Evolutionary conservation across 1,140 invertebrate species (phyloP).

Genomic region (Popillia japonica): DNA sequence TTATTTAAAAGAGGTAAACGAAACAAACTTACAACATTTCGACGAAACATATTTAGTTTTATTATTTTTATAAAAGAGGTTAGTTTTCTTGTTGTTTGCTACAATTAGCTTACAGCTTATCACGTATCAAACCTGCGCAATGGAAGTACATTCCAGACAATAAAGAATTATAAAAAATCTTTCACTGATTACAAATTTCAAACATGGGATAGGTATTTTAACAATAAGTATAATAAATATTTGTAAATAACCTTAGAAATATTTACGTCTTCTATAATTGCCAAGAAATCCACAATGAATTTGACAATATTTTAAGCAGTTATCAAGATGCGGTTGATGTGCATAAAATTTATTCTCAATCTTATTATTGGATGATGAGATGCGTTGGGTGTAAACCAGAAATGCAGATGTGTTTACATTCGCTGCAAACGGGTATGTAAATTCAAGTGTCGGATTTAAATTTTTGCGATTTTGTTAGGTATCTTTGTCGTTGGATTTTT

Average conservation of each 20-base stretch:
- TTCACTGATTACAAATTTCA: too few relatives aligned
- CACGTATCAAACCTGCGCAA: background rate
- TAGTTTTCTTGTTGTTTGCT: background rate
- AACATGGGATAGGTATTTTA: too few relatives aligned
- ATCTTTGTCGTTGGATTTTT: background rate
- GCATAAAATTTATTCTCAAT: background rate
- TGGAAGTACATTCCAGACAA: too few relatives aligned
- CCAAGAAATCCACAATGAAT: background rate
- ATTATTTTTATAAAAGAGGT: background rate
- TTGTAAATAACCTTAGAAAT: too few relatives aligned
- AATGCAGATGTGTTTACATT: conserved; percentile 6
- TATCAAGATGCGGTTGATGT: background rate
- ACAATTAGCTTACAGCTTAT: too few relatives aligned
- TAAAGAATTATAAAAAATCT: too few relatives aligned
- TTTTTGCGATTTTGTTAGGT: background rate
- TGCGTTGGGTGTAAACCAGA: background rate
- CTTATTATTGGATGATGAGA: background rate
- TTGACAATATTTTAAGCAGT: background rate
- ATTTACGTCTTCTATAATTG: too few relatives aligned
- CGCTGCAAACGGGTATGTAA: background rate
- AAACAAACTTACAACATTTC: background rate
- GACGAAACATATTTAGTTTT: background rate
- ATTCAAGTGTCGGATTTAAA: background rate
- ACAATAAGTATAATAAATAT: too few relatives aligned
- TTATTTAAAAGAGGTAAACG: background rate